These are phyloP conservation scores for Mastacembelus armatus DNA, from an alignment of 2,797 vertebrate genomes.

Conservation along the genomic window DNA sequence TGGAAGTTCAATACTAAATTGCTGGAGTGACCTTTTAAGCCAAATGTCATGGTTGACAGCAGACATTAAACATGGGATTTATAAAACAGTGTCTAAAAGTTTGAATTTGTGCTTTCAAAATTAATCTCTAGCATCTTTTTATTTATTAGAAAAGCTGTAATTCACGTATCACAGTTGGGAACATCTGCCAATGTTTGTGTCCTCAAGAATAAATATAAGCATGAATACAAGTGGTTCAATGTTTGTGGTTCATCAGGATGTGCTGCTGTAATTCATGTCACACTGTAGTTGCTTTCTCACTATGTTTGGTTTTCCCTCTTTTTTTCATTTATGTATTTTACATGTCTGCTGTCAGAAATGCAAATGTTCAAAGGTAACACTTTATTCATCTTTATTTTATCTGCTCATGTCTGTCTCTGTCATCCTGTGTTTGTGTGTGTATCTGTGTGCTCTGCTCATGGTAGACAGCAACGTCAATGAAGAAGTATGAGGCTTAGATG, in stretches of 20 bases:
- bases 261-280: too few species aligned
- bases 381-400: slow-evolving; percentile 32
- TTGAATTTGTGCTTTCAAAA: not conserved
- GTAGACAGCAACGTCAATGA: slow-evolving; percentile 69
- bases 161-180: slow-evolving; percentile 4
- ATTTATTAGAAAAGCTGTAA: not conserved
- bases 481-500: too few species aligned
- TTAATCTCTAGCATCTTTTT: not conserved
- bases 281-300: too few species aligned
- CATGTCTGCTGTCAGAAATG: slow-evolving; percentile 22
- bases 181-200: not conserved
- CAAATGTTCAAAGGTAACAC: slow-evolving; percentile 33
- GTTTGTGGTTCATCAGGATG: too few species aligned
- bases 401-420: slow-evolving; percentile 7
- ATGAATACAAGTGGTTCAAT: too few species aligned
- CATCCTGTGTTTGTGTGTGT: too few species aligned
- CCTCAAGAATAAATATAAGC: too few species aligned
- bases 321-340: too few species aligned
- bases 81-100: not conserved
- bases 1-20: not conserved
- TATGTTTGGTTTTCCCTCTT: too few species aligned
- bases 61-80: not conserved
- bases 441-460: slow-evolving; percentile 22
- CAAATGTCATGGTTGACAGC: not conserved
- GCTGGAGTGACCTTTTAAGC: not conserved